Percentiles rank a stretch among this genome's conserved stretches.
Evolutionary conservation across 2,797 vertebrate genomes (phyloP).

Genomic region (Antrozous pallidus): DNA sequence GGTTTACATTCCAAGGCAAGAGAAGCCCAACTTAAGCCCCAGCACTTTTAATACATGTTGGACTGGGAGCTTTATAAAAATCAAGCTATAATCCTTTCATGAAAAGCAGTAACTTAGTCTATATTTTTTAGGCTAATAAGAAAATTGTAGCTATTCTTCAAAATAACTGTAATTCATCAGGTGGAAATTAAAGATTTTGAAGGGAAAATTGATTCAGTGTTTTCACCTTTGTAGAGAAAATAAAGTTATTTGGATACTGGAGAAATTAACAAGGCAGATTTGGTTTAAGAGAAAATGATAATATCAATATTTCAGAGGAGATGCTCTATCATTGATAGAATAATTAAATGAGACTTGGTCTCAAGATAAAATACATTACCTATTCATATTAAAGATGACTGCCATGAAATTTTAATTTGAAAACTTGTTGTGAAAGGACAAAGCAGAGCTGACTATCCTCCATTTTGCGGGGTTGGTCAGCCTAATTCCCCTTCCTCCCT

Average conservation of each 20-base stretch:
- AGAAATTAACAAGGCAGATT: neutral
- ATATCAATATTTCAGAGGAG: neutral
- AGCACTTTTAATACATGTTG: neutral
- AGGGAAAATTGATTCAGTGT: neutral
- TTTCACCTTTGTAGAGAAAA: neutral
- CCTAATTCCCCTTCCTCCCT: too few species aligned
- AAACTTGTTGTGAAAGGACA: too few species aligned
- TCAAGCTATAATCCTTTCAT: neutral
- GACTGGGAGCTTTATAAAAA: conserved; percentile 1
- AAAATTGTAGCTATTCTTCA: conserved; percentile 23
- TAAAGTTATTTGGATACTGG: neutral
- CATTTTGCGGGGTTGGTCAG: too few species aligned
- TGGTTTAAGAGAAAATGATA: neutral
- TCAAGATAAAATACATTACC: neutral
- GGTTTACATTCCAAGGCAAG: neutral
- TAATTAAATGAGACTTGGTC: neutral
- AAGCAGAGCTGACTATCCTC: too few species aligned
- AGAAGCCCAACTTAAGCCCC: neutral
- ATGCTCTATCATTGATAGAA: neutral
- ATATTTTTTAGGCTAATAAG: conserved; percentile 3
- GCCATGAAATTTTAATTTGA: neutral
- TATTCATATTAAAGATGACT: neutral
- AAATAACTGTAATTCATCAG: conserved; percentile 20
- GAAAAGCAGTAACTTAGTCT: neutral
- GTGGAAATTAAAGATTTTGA: neutral